A percentile compares a stretch with the other conserved stretches of the same genome.
Evolutionary conservation across 2,113 vertebrate genomes (phyloP).

Genomic region (Calypte anna): DNA sequence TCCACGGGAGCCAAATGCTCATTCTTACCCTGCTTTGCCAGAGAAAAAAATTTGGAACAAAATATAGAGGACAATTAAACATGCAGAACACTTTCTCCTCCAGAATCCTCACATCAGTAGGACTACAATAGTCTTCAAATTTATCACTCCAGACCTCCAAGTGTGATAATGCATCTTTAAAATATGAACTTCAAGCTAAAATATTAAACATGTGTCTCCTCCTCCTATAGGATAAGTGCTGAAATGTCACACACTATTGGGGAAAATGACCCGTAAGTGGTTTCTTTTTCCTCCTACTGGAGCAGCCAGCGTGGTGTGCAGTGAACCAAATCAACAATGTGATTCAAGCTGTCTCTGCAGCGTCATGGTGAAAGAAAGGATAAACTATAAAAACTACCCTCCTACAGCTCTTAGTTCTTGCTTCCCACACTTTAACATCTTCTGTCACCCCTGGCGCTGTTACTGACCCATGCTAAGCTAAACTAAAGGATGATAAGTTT

Average conservation of each 20-base stretch:
- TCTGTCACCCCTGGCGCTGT: conserved; percentile 86
- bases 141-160: conserved; percentile 70
- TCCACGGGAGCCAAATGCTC: conserved; percentile 7
- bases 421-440: conserved; percentile 87
- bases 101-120: conserved; percentile 47
- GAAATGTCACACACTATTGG: conserved; percentile 73
- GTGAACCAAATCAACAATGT: conserved; percentile 86
- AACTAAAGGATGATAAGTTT: conserved; percentile 92
- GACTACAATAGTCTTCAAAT: conserved; percentile 61
- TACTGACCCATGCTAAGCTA: conserved; percentile 88
- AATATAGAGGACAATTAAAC: conserved; percentile 42
- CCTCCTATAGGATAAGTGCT: conserved; percentile 64
- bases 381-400: conserved; percentile 85
- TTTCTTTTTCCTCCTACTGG: conserved; percentile 71
- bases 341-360: conserved; percentile 84
- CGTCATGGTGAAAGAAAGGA: conserved; percentile 83
- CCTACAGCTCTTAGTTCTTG: conserved; percentile 83
- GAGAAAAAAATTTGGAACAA: background rate
- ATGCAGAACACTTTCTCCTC: conserved; percentile 26
- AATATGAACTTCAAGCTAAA: conserved; percentile 73
- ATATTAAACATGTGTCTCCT: conserved; percentile 74
- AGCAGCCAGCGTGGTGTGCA: conserved; percentile 82
- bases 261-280: conserved; percentile 80
- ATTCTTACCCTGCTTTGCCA: background rate
- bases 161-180: conserved; percentile 74